Evolutionary conservation across 1,140 invertebrate species (phyloP).

Genomic region (Acromyrmex charruanus): DNA sequence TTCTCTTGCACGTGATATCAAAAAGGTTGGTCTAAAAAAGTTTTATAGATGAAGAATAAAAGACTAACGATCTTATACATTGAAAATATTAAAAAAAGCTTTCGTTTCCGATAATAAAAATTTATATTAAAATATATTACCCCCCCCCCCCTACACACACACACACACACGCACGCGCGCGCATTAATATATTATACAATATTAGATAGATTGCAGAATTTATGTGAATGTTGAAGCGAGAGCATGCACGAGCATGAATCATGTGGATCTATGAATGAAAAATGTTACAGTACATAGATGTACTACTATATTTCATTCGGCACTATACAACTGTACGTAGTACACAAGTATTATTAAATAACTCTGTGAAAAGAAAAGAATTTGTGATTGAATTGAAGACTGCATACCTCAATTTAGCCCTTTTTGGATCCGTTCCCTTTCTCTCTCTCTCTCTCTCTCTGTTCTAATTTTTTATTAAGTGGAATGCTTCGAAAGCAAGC

Average conservation of each 20-base stretch:
- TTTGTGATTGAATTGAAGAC: constrained; percentile 3
- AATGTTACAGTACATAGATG: not conserved
- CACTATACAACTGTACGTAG: constrained; percentile 41
- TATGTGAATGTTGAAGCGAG: not conserved
- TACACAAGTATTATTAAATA: constrained; percentile 46
- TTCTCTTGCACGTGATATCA: not conserved
- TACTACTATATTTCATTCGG: constrained; percentile 16
- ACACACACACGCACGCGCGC: too few species aligned
- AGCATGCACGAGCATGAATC: not conserved
- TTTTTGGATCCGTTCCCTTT: not conserved
- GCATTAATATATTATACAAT: not conserved
- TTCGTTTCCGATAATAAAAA: not conserved
- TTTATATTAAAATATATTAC: not conserved
- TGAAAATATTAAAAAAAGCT: not conserved
- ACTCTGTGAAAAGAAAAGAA: constrained; percentile 40
- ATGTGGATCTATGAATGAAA: not conserved
- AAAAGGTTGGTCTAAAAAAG: not conserved
- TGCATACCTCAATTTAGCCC: not conserved
- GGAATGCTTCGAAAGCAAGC: not conserved
- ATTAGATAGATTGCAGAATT: not conserved
- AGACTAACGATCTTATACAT: not conserved
- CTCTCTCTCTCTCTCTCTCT: not conserved
- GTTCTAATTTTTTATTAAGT: not conserved
- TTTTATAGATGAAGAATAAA: not conserved
- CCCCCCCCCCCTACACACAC: too few species aligned